Base-by-base conservation (phyloP, 2,888 invertebrate species). In the Stenolophus ochropezus region DNA sequence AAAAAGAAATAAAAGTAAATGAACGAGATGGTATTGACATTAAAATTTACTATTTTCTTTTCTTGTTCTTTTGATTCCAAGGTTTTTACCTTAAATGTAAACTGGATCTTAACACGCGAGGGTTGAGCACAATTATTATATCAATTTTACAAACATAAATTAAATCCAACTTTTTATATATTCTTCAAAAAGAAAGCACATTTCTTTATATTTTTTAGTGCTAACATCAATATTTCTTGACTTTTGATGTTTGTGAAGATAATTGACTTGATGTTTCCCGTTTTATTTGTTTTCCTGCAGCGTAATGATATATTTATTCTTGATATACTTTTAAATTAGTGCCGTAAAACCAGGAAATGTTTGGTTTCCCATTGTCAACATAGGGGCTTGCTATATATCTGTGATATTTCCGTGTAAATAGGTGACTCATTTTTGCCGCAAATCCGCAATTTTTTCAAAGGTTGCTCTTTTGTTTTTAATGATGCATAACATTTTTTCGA, bases 11-110 rank as follows among this genome's bases (percentile, higher is more conserved):
- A 56, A 5, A n/a, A 5, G 27, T n/a, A 73, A 6, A 18, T 73
- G 21, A 21, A 58, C 21, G 61, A 61, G 23, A 23, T 61, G 0
- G 11, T 61, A 33, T 69, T 69, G 18, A 73, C 25, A 49, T 21
- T 73, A 73, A 23, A 23, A 49, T 73, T 49, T 23, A 49, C 4
- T 21, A 20, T 73, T 73, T 49, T 69, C 18, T 1, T 8, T 79
- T 79, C 79, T 79, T 79, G 79, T 51, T 69, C 79, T 79, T 79
- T 79, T 71, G 25, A 42, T 51, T 73, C 20, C 80, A 73, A 80
- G 73, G 80, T 80, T 80, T 80, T 80, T 47, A 73, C 73, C 80
- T 27, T 80, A 73, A 73, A 75, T 14, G 80, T 42, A 73, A 79
- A 42, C 42, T 47, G 18, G n/a, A 42, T 27, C 23, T 18, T 18